Evolutionary conservation across 2,797 vertebrate species (phyloP), one percentile per base, ranked within the genome.

Genomic region (Hydrolagus colliei): DNA sequence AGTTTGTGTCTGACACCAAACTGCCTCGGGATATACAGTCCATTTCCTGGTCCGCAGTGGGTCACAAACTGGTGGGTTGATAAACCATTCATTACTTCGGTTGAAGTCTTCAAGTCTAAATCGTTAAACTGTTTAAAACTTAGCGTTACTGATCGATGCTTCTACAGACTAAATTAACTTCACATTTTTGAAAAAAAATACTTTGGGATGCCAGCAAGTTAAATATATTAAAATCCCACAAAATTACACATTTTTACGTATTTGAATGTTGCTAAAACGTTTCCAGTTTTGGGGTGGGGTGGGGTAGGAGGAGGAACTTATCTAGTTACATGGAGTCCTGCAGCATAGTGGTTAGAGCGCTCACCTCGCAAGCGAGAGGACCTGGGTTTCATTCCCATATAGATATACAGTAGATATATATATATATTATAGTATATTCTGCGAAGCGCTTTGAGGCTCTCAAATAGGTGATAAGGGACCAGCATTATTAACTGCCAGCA

Each of bases 61-160:
- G 95, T 93, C 96, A 94, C 91, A 95, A 95, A 94, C 93, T 96
- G 92, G 98, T 98, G 91, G 95, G 96, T 94, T 84, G 14, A 65
- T 52, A 35, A 20, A 1, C 20, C 20, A 41, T 84, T 35, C 67
- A 68, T 14, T 18, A 20, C 41, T 65, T 71, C 12, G 5, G 9
- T 35, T 65, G 41, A 68, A 41, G 41, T 8, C 18, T 80, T 61
- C 65, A 65, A 27, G 62, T 32, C 16, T 35, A 9, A 14, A 41
- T n/a, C 62, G 35, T 68, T 84, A 41, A 71, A 35, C 12, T 68
- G 41, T 71, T 52, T 71, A 41, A 84, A 68, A 68, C 41, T 12
- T 9, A 84, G 1, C 18, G 71, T n/a, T 20, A 12, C 35, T 52
- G 20, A 71, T n/a, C n/a, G 10, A 18, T 4, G 16, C 18, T 52